Conservation (phyloP, 2,113 vertebrate species). For the Dipodomys ordii region DNA sequence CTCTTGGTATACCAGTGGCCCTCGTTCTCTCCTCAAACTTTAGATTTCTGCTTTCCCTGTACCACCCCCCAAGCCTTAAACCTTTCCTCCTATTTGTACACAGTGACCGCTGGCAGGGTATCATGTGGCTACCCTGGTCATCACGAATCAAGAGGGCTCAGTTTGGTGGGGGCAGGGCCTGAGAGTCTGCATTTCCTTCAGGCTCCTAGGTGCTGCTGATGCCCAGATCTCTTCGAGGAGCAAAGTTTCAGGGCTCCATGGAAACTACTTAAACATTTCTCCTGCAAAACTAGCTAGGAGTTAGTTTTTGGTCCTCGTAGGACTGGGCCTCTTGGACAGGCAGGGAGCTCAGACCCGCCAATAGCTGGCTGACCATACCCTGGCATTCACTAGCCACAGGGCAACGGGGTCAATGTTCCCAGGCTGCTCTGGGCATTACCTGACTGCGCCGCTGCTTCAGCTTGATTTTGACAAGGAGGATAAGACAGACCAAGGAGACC, state of each 20-base stretch:
- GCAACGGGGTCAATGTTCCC: fast-evolving
- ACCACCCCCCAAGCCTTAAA: not conserved
- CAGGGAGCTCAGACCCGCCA: not conserved
- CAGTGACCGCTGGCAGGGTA: not conserved
- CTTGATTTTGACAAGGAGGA: constrained; percentile 99
- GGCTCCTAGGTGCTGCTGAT: not conserved
- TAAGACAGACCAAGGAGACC: constrained; percentile 97
- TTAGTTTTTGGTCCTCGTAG: not conserved
- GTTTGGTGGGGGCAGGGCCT: not conserved
- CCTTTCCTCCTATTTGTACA: not conserved
- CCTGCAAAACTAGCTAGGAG: not conserved
- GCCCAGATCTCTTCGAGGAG: not conserved
- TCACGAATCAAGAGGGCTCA: not conserved
- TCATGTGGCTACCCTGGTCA: not conserved
- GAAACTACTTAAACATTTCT: not conserved
- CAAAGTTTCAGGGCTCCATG: not conserved
- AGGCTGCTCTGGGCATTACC: constrained; percentile 85
- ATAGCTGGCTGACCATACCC: not conserved
- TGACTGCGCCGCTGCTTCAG: constrained; percentile 97
- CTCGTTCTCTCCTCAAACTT: not conserved
- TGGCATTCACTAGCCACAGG: not conserved
- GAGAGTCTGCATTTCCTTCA: not conserved
- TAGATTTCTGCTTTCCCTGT: not conserved
- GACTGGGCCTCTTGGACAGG: not conserved
- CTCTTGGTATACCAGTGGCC: not conserved